Percentiles rank a stretch among this genome's conserved stretches.
phyloP scores from a whole-genome alignment of 1,140 invertebrate species.

The Cydia strobilella region DNA sequence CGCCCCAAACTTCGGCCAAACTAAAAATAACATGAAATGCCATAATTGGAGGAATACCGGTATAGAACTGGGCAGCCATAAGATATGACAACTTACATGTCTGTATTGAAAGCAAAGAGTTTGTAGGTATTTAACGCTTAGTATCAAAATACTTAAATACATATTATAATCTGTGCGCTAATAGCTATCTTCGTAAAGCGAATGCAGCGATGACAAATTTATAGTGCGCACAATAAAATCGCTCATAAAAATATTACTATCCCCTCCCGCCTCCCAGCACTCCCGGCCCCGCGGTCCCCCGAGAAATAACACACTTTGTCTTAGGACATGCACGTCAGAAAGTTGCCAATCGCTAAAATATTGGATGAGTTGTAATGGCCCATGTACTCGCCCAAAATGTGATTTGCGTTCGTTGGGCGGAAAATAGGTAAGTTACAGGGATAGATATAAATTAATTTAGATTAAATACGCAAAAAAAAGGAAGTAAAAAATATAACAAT shows the following conservation, averaged over 20 bases:
- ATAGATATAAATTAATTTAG: not conserved
- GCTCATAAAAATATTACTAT: constrained; percentile 73
- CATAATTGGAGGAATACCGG: constrained; percentile 16
- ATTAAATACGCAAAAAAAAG: not conserved
- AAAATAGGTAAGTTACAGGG: not conserved
- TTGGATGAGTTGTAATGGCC: constrained; percentile 31
- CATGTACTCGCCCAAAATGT: not conserved
- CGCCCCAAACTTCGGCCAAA: constrained; percentile 1
- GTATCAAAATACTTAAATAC: too few relatives aligned
- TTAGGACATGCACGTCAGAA: constrained; percentile 44
- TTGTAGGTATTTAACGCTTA: constrained; percentile 9
- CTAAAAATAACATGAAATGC: constrained; percentile 25
- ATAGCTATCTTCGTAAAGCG: constrained; percentile 19
- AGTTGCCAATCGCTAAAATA: constrained; percentile 34
- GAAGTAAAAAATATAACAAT: not conserved
- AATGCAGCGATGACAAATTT: constrained; percentile 67
- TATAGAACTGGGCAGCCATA: not conserved
- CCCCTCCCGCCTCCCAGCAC: constrained; percentile 32
- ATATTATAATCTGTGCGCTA: constrained; percentile 9
- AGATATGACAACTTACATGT: constrained; percentile 6
- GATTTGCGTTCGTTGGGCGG: not conserved
- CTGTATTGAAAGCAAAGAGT: not conserved
- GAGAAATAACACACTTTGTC: constrained; percentile 76
- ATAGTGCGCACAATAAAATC: constrained; percentile 67
- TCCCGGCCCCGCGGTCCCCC: constrained; percentile 47